Evolutionary conservation across 2,113 vertebrate genomes (phyloP).

Genomic region (Pseudorhombus dupliciocellatus): DNA sequence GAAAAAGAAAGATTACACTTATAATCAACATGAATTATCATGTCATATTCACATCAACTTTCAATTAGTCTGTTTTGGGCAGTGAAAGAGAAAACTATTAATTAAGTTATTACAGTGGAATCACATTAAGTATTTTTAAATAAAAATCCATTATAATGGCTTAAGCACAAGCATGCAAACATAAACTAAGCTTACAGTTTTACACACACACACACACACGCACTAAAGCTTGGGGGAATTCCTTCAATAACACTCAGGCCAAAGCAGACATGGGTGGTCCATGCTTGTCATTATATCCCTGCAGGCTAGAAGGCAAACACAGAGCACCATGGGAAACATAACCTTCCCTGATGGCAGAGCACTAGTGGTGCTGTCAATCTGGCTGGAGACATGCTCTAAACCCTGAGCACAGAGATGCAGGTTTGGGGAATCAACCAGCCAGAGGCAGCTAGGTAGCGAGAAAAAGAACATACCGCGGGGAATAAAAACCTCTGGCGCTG

Average conservation of each 20-base stretch:
- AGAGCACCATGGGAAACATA: constrained; percentile 73
- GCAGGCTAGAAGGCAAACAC: constrained; percentile 71
- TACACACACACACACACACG: constrained; percentile 11
- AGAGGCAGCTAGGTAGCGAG: not conserved
- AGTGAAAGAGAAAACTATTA: constrained; percentile 20
- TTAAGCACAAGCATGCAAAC: constrained; percentile 50
- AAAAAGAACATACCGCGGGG: constrained; percentile 26
- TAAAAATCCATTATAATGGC: constrained; percentile 50
- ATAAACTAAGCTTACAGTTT: constrained; percentile 47
- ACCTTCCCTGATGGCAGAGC: constrained; percentile 48
- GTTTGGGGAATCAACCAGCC: constrained; percentile 21
- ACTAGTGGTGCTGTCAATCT: constrained; percentile 54
- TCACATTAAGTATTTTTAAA: constrained; percentile 49
- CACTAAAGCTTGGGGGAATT: constrained; percentile 57
- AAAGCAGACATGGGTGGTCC: constrained; percentile 80
- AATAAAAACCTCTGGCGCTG: constrained; percentile 44
- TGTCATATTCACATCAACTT: not conserved
- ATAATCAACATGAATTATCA: not conserved
- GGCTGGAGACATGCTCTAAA: constrained; percentile 45
- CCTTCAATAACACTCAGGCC: constrained; percentile 61
- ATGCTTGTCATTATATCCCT: constrained; percentile 74
- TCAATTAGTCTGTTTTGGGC: constrained; percentile 32
- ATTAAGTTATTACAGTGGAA: constrained; percentile 28
- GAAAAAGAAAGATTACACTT: not conserved
- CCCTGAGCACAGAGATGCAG: constrained; percentile 42